These are phyloP conservation scores for Lathronympha strigana DNA, from an alignment of 2,888 invertebrate species.

Conservation along the genomic window DNA sequence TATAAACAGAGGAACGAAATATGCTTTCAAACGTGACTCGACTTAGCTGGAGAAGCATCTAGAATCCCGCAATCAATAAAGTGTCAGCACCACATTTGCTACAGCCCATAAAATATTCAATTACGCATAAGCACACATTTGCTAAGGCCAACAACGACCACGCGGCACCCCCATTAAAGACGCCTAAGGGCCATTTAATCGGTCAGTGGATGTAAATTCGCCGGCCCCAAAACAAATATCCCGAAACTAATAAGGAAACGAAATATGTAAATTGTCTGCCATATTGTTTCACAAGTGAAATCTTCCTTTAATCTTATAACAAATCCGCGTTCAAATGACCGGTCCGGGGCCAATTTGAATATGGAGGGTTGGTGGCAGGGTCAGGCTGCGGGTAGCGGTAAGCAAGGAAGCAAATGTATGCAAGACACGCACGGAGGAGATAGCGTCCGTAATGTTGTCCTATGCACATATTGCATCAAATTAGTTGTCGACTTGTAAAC, in stretches of 20 bases:
- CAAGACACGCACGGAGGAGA: conserved; percentile 82
- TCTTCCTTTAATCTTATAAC: conserved; percentile 86
- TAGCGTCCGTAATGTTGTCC: conserved; percentile 82
- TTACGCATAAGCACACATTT: conserved; percentile 84
- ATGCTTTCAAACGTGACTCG: conserved; percentile 45
- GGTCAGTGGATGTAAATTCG: conserved; percentile 84
- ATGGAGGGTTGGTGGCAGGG: conserved; percentile 78
- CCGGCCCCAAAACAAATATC: conserved; percentile 83
- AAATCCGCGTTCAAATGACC: conserved; percentile 85
- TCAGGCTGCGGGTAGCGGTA: conserved; percentile 71
- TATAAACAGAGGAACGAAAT: conserved; percentile 53
- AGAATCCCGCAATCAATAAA: conserved; percentile 68
- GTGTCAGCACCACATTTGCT: conserved; percentile 74
- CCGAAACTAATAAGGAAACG: conserved; percentile 85
- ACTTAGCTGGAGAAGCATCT: conserved; percentile 31
- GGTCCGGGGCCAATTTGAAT: conserved; percentile 80
- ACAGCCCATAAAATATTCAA: conserved; percentile 82
- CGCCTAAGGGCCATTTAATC: conserved; percentile 85
- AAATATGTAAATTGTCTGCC: conserved; percentile 84
- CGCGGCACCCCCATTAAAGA: conserved; percentile 84
- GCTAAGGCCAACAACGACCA: conserved; percentile 83
- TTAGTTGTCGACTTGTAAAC: conserved; percentile 84
- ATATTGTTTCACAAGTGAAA: conserved; percentile 85
- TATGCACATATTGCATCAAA: conserved; percentile 85
- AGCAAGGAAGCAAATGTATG: conserved; percentile 79